Conservation (phyloP, 2,113 vertebrate genomes). For the Laticauda colubrina region DNA sequence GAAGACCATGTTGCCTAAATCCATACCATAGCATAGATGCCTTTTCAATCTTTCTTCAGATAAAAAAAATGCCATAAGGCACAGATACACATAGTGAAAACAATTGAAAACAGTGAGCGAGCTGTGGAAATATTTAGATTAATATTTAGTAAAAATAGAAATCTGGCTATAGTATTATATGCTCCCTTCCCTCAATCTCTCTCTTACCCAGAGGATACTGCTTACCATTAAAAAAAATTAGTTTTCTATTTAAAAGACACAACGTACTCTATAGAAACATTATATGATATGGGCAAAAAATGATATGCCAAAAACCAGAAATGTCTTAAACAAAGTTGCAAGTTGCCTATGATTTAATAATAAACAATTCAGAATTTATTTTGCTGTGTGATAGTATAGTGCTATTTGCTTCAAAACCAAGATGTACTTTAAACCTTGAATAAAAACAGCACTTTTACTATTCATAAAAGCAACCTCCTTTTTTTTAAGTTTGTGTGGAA, state of each 20-base stretch:
- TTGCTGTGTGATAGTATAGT: background rate
- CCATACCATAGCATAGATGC: background rate
- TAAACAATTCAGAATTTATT: background rate
- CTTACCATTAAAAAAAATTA: background rate
- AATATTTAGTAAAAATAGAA: background rate
- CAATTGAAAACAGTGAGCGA: background rate
- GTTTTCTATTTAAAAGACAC: background rate
- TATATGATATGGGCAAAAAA: no score
- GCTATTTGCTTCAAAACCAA: background rate
- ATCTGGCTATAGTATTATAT: background rate
- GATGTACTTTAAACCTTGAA: background rate
- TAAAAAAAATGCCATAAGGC: background rate
- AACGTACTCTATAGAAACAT: background rate
- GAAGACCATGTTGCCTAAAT: background rate
- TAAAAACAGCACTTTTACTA: background rate
- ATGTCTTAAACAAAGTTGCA: background rate
- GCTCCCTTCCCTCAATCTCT: background rate
- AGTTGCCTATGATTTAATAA: background rate
- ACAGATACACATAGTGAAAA: background rate
- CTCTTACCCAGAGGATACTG: background rate
- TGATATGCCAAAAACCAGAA: background rate
- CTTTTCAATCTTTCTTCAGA: background rate
- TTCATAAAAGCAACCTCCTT: background rate
- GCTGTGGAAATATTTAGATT: background rate
- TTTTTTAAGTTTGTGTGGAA: background rate